Percentiles rank a stretch among this genome's conserved stretches.
Evolutionary conservation across 2,888 invertebrate species (phyloP).

Genomic region (Molorchus minor): DNA sequence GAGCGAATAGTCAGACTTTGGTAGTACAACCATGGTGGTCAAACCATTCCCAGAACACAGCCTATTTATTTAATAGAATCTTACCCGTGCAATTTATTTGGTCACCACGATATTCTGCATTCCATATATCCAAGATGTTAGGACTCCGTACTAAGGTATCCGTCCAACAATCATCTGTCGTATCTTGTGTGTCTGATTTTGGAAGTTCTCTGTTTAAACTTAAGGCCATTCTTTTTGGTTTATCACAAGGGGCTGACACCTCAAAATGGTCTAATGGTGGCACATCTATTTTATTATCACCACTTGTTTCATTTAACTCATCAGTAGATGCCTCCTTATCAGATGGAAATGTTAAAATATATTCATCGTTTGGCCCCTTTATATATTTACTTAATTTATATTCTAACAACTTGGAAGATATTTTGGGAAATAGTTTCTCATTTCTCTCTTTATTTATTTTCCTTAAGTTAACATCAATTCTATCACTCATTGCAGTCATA

Average conservation of each 20-base stretch:
- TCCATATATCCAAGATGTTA: neutral
- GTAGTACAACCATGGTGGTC: too few relatives aligned
- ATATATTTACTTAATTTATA: conserved; percentile 3
- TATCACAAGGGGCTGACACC: neutral
- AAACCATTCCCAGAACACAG: too few relatives aligned
- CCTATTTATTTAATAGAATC: too few relatives aligned
- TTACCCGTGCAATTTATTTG: conserved; percentile 7
- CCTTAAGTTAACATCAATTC: conserved; percentile 10
- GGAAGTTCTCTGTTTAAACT: neutral
- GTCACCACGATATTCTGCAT: neutral
- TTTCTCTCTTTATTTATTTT: conserved; percentile 4
- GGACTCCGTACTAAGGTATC: conserved; percentile 2
- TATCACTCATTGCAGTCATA: conserved; percentile 8
- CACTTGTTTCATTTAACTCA: neutral
- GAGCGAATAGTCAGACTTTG: too few relatives aligned
- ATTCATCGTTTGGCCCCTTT: neutral
- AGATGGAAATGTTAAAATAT: neutral
- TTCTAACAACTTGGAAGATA: conserved; percentile 18
- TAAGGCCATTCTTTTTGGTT: neutral
- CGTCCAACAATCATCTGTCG: conserved; percentile 15
- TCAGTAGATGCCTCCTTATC: conserved; percentile 9
- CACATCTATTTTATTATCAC: neutral
- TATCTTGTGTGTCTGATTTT: conserved; percentile 14
- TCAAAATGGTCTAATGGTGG: neutral
- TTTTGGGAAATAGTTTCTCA: conserved; percentile 14